Evolutionary conservation across 2,113 vertebrate genomes (phyloP).

Genomic region (Pterocles orientalis): DNA sequence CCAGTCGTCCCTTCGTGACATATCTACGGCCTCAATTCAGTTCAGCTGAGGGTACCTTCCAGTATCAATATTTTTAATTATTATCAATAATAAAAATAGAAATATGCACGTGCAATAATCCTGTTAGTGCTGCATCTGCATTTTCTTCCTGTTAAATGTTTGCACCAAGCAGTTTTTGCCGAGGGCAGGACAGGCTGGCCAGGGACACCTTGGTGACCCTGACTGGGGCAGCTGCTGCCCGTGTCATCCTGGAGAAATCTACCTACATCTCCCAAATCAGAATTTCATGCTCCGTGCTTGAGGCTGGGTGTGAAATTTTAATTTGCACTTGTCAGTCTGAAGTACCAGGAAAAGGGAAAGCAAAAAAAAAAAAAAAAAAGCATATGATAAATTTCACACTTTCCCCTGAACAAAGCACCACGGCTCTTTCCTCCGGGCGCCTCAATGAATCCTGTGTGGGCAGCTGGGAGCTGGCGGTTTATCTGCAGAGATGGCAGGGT

Average conservation of each 20-base stretch:
- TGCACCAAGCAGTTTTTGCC: neutral
- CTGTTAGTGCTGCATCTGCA: neutral
- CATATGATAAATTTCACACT: constrained; percentile 60
- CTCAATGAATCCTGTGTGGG: constrained; percentile 54
- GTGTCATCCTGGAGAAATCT: neutral
- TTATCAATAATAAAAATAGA: neutral
- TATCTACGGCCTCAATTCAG: accelerated
- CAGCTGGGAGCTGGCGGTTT: constrained; percentile 28
- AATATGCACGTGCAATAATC: neutral
- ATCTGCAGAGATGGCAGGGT: constrained; percentile 12
- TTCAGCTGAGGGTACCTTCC: neutral
- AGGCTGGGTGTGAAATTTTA: constrained; percentile 63
- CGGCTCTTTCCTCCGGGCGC: neutral
- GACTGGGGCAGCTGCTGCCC: neutral
- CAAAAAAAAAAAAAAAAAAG: neutral
- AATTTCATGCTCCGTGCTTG: constrained; percentile 17
- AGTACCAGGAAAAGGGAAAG: constrained; percentile 40
- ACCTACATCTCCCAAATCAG: constrained; percentile 29
- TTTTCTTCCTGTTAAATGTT: neutral
- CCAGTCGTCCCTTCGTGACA: accelerated
- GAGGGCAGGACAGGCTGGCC: neutral
- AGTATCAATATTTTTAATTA: neutral
- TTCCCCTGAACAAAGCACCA: neutral
- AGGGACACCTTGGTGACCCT: neutral
- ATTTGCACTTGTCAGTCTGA: constrained; percentile 64